Evolutionary conservation across 2,113 vertebrate genomes (phyloP).

Genomic region (Eolophus roseicapilla): DNA sequence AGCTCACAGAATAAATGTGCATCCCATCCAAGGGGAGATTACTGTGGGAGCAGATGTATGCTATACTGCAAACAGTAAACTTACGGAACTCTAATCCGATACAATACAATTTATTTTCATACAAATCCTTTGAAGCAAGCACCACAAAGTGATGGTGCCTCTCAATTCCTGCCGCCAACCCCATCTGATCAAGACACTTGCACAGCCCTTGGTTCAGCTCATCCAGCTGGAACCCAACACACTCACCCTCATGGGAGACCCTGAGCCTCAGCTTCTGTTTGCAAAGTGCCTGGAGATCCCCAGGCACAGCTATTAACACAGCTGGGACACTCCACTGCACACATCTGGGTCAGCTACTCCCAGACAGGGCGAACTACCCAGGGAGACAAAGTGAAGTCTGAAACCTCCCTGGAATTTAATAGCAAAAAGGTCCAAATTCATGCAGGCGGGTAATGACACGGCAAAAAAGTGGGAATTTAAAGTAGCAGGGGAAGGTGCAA

Average conservation of each 20-base stretch:
- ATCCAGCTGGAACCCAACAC: background rate
- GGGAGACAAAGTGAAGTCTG: background rate
- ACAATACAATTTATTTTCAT: slow-evolving; percentile 26
- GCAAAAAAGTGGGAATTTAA: background rate
- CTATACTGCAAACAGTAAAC: slow-evolving; percentile 54
- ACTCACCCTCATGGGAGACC: background rate
- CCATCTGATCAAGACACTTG: background rate
- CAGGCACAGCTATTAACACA: background rate
- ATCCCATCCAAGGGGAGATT: slow-evolving; percentile 49
- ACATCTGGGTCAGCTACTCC: background rate
- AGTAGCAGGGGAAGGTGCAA: background rate
- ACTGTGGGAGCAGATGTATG: slow-evolving; percentile 46
- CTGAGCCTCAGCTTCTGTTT: background rate
- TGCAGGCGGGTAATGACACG: background rate
- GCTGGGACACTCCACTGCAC: background rate
- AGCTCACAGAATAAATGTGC: slow-evolving; percentile 5
- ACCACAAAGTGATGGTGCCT: background rate
- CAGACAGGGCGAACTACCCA: background rate
- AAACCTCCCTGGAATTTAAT: background rate
- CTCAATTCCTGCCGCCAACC: background rate
- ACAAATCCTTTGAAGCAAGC: slow-evolving; percentile 42
- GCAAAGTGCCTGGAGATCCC: background rate
- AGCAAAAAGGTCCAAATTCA: background rate
- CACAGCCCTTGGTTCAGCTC: background rate
- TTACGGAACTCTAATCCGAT: slow-evolving; percentile 37